Percentiles rank a stretch among this genome's conserved stretches.
These are phyloP conservation scores for Eupithecia centaureata DNA, from an alignment of 2,888 invertebrate genomes.

Conservation along the genomic window DNA sequence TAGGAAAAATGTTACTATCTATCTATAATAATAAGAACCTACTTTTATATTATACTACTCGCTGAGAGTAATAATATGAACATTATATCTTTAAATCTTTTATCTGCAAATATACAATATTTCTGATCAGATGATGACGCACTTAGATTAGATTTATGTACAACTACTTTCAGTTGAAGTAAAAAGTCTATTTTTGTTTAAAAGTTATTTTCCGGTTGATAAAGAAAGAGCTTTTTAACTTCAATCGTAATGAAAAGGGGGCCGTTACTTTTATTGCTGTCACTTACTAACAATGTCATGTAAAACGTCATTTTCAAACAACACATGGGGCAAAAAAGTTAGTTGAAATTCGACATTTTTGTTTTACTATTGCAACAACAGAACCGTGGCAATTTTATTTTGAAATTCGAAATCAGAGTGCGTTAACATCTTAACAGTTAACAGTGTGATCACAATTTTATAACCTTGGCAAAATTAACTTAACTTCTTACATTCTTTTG, in stretches of 20 bases:
- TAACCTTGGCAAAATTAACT: background rate
- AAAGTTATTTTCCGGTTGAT: too few relatives aligned
- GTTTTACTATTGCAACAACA: too few relatives aligned
- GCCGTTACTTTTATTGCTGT: too few relatives aligned
- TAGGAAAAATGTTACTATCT: background rate
- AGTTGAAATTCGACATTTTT: too few relatives aligned
- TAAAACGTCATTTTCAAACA: too few relatives aligned
- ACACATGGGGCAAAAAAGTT: too few relatives aligned
- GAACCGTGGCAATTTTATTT: background rate
- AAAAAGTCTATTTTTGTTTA: background rate
- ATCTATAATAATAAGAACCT: background rate
- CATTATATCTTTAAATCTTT: background rate
- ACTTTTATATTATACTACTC: background rate
- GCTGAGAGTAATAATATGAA: slow-evolving; percentile 17
- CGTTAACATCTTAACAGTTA: background rate
- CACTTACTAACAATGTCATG: too few relatives aligned
- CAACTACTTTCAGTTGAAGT: too few relatives aligned
- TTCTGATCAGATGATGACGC: background rate
- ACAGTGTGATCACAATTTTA: background rate
- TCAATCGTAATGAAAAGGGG: too few relatives aligned
- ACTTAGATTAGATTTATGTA: too few relatives aligned
- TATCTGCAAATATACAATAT: slow-evolving; percentile 17
- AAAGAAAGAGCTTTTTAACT: too few relatives aligned
- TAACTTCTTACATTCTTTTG: background rate
- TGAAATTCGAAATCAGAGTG: background rate